Conservation (phyloP, 2,113 vertebrate species). For the Leucopternis melanops region DNA sequence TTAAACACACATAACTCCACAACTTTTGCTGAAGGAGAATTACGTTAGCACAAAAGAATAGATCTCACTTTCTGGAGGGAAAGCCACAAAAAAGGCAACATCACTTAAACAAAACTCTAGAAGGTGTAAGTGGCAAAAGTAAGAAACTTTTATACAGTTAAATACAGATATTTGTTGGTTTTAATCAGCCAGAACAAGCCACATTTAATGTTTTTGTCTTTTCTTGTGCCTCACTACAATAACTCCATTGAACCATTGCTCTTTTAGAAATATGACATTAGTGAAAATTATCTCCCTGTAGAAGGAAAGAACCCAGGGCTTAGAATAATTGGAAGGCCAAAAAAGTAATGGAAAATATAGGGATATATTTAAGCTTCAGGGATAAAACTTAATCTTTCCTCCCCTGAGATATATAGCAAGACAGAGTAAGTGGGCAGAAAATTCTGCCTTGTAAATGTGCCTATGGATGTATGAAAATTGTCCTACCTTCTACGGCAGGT, state of each 20-base stretch:
- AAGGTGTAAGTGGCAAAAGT: background rate
- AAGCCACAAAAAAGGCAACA: background rate
- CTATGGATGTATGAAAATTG: background rate
- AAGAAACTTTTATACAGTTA: background rate
- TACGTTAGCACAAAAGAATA: background rate
- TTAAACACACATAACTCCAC: background rate
- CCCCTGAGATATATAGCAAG: background rate
- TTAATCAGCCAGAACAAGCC: background rate
- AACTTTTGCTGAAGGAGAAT: background rate
- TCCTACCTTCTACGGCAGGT: background rate
- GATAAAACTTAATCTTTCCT: background rate
- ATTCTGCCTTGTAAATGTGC: background rate
- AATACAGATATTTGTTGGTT: background rate
- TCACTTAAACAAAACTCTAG: background rate
- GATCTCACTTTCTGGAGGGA: background rate
- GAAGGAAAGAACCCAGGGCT: background rate
- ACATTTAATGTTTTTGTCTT: background rate
- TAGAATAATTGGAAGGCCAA: background rate
- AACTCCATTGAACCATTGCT: background rate
- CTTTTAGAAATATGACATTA: background rate
- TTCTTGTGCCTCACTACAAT: background rate
- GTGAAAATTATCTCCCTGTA: background rate
- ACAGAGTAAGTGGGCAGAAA: background rate
- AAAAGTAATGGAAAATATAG: background rate
- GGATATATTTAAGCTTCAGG: background rate